phyloP scores from a whole-genome alignment of 2,113 vertebrate genomes.

The western clawed frog (Xenopus tropicalis) region UCB_Xtro_10.0 CM004447.2:72564501-72565000 shows the following conservation, averaged over 20 bases:
- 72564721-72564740: background rate
- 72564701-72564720: constrained; percentile 19
- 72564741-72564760: constrained; percentile 6
- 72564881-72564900: too few species aligned
- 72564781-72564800: background rate
- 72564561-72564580: constrained; percentile 10
- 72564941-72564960: too few species aligned
- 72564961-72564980: too few species aligned
- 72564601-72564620: constrained; percentile 16
- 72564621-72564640: constrained; percentile 35
- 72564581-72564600: constrained; percentile 7
- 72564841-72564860: too few species aligned
- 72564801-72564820: too few species aligned
- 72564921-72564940: too few species aligned
- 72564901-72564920: too few species aligned
- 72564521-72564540: too few species aligned
- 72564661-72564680: constrained; percentile 36
- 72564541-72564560: background rate
- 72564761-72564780: constrained; percentile 12
- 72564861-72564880: too few species aligned
- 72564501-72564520: background rate
- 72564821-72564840: too few species aligned
- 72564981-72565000: too few species aligned
- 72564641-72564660: constrained; percentile 39
- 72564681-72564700: constrained; percentile 39